Base-by-base conservation (phyloP, 2,888 invertebrate genomes). In the Drosophila macrospina region DNA sequence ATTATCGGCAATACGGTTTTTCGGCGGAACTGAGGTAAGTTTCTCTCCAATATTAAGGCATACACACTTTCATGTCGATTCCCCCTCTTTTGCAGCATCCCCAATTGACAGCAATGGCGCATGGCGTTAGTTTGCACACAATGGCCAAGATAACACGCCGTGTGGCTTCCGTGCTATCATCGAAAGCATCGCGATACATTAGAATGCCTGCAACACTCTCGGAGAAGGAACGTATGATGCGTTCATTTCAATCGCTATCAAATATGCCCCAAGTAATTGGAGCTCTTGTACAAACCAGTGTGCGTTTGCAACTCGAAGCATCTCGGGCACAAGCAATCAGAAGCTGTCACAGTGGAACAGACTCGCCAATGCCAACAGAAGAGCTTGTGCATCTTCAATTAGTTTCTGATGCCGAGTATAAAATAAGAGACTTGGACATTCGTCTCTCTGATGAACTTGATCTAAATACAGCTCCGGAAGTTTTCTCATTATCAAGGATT, bases 231-330 rank as follows among this genome's bases (percentile, higher is more conserved):
- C 69, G 76, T 39, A 89, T 90, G 24, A 87, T 87, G 45, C 86
- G 86, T 34, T 87, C 86, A 0, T 90, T 90, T 63, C 84, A 90
- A 37, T 74, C 74, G 5, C 57, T 90, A 11, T 89, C 87, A 0
- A 86, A 81, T 61, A 89, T 90, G 88, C 89, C 91, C 0, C 90
- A 90, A 60, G 90, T 90, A 0, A 91, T 90, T 41, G 90, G 90
- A 0, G 86, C 89, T 1, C 65, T 90, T 5, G 68, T 74, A 1
- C 85, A 90, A 55, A 76, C 78, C 15, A 78, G 69, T 42, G 83
- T 87, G 36, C 72, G 81, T 4, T 59, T 78, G 41, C 88, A 81
- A 13, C 42, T 78, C 3, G 86, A 72, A 4, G 36, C 44, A 10
- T 54, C 45, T n/a, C 52, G 45, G 6, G 16, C 36, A 0, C 48